phyloP scores from a whole-genome alignment of 2,113 vertebrate genomes.

The Rafetus swinhoei region DNA sequence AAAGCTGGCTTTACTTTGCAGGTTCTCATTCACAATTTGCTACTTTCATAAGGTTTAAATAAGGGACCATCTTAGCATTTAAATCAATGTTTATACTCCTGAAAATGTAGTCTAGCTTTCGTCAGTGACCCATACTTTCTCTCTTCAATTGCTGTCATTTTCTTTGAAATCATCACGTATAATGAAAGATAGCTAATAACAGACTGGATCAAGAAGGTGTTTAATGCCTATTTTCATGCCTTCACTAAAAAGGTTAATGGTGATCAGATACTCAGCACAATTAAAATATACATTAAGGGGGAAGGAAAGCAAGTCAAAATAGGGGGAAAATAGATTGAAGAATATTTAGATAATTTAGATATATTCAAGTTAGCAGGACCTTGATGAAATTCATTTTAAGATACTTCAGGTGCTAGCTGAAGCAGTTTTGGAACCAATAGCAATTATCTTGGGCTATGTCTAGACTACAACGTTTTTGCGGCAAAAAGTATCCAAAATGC shows the following conservation, averaged over 20 bases:
- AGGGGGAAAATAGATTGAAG: no score
- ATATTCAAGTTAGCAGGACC: no score
- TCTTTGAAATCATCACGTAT: background rate
- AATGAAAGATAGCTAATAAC: background rate
- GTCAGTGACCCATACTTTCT: constrained; percentile 21
- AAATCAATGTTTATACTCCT: constrained; percentile 38
- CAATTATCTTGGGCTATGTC: background rate
- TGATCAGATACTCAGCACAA: background rate
- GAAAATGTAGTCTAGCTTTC: constrained; percentile 32
- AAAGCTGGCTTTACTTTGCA: constrained; percentile 57
- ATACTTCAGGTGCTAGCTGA: background rate
- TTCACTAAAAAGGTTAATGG: background rate
- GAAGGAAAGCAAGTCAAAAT: background rate
- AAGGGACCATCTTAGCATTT: constrained; percentile 43
- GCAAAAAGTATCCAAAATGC: no score
- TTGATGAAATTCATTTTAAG: background rate
- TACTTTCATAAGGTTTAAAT: constrained; percentile 37
- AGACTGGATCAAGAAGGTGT: background rate
- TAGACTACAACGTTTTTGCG: no score
- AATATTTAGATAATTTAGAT: no score
- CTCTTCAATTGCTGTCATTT: background rate
- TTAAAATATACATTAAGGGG: background rate
- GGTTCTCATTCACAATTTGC: background rate
- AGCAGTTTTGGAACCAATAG: background rate
- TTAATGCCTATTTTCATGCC: background rate